phyloP scores from a whole-genome alignment of 1,140 invertebrate genomes.

The Zeugodacus cucurbitae region DNA sequence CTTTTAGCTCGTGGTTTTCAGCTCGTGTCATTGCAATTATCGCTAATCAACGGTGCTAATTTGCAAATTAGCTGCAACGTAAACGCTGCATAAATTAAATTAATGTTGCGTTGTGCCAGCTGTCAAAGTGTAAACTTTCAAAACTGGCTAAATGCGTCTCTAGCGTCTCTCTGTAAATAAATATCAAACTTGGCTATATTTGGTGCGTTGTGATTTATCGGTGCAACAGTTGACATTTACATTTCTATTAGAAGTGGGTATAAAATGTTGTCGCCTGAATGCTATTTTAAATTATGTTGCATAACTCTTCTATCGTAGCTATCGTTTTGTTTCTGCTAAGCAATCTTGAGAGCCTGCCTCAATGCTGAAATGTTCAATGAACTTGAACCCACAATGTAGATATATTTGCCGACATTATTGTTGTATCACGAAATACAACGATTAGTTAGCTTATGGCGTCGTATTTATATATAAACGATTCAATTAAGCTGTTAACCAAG shows the following conservation, averaged over 20 bases:
- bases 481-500: conserved; percentile 9
- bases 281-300: not conserved
- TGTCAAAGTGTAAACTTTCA: not conserved
- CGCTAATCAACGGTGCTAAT: not conserved
- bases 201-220: too few species aligned
- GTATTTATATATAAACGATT: not conserved
- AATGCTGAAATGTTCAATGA: conserved; percentile 1
- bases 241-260: too few species aligned
- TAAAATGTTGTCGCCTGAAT: not conserved
- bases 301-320: too few species aligned
- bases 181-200: too few species aligned
- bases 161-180: not conserved
- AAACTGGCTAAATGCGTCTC: not conserved
- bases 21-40: not conserved
- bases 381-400: conserved; percentile 8
- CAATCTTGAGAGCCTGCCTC: not conserved
- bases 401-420: conserved; percentile 5
- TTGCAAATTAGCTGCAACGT: not conserved
- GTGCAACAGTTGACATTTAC: too few species aligned
- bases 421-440: not conserved
- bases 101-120: not conserved
- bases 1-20: not conserved
- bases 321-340: not conserved
- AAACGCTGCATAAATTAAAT: not conserved
- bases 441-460: not conserved